These are phyloP conservation scores for Nyctibius bracteatus DNA, from an alignment of 2,113 vertebrate genomes.

Conservation along the genomic window DNA sequence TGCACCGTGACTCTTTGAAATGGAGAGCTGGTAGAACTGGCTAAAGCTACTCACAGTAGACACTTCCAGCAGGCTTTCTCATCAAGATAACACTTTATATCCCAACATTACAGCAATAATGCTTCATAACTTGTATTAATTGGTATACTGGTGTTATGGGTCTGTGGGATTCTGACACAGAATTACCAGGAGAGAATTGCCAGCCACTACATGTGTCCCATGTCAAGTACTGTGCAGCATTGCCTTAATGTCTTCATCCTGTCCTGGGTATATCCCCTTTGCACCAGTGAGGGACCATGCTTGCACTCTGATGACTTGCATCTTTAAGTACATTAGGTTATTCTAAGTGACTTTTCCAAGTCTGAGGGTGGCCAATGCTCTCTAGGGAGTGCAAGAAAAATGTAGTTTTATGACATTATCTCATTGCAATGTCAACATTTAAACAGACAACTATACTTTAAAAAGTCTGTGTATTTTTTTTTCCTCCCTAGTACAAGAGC, in stretches of 20 bases:
- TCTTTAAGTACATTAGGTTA: not conserved
- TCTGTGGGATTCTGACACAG: not conserved
- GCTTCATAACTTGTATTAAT: not conserved
- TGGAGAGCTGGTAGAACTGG: not conserved
- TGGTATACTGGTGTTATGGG: not conserved
- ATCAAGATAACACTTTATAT: not conserved
- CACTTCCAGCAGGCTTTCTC: not conserved
- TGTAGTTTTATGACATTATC: constrained; percentile 44
- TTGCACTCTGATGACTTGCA: not conserved
- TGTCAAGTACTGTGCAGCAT: not conserved
- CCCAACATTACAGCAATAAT: not conserved
- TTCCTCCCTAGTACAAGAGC: not conserved
- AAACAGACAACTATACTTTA: constrained; percentile 13
- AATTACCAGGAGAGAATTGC: not conserved
- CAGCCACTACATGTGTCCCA: not conserved
- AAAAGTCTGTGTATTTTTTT: constrained; percentile 12
- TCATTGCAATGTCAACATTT: constrained; percentile 46
- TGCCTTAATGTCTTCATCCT: not conserved
- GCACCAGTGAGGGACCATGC: not conserved
- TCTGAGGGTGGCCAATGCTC: constrained; percentile 20
- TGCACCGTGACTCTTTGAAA: not conserved
- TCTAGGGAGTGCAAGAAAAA: constrained; percentile 18
- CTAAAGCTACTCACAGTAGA: not conserved
- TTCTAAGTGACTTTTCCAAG: constrained; percentile 2
- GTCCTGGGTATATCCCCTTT: not conserved